Base-by-base conservation (phyloP, 2,888 invertebrate species). In the Lamellibrachia satsuma region DNA sequence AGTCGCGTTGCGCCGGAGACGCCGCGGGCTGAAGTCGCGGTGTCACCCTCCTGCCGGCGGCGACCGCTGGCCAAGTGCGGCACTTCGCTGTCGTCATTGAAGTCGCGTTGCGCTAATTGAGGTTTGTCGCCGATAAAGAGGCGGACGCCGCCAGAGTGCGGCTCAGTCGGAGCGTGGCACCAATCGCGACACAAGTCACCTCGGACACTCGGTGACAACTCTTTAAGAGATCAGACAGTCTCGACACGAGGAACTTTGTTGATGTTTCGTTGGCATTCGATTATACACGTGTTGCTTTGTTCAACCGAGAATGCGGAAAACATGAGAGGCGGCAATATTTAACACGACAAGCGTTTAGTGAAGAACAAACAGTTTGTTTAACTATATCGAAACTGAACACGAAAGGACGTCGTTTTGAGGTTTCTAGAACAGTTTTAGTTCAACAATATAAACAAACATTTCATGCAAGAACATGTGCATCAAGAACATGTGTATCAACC, bases 61-160 rank as follows among this genome's bases (percentile, higher is more conserved):
- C 75, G 75, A 75, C 75, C 4, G 22, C n/a, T n/a, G 75, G 75
- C 75, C 75, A 75, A 75, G 75, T 75, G 75, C 22, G 15, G 75
- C 75, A 75, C 75, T 75, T 75, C 75, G 75, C 75, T n/a, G 75
- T 6, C 75, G 75, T 75, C 75, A 75, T 75, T 75, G 22, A 75
- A 75, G 75, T 75, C 75, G 75, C 75, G 3, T 22, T 11, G 4
- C 22, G 75, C 75, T 75, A 75, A 75, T 75, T 75, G 75, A 75
- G 22, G 75, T 75, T 75, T 75, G 75, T 75, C 75, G 75, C 75
- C 75, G 75, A 15, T 75, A 75, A 75, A 75, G 75, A 75, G 75
- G 6, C 3, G 75, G 15, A 15, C 22, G 75, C 75, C 6, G 75
- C 22, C 6, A 22, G 75, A 75, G 4, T 22, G 75, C 75, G 75